Conservation (phyloP, 2,888 invertebrate genomes). For the Drosophila ezoana region DNA sequence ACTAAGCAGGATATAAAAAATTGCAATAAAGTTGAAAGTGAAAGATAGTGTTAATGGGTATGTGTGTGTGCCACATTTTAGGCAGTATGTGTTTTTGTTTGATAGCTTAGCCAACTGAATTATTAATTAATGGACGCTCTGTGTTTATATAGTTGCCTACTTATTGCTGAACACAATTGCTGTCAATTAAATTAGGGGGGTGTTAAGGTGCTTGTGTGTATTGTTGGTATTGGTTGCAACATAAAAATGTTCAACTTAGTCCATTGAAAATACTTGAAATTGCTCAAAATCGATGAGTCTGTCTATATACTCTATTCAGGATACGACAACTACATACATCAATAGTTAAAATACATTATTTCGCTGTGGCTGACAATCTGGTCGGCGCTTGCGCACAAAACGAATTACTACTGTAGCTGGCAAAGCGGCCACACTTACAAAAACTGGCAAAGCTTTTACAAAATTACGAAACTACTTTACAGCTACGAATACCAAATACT, state of each 20-base stretch:
- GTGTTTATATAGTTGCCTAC: conserved; percentile 21
- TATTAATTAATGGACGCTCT: conserved; percentile 39
- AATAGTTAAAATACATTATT: conserved; percentile 33
- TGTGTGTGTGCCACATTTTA: conserved; percentile 24
- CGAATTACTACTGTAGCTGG: conserved; percentile 58
- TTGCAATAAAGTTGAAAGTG: conserved; percentile 1
- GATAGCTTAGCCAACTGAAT: conserved; percentile 18
- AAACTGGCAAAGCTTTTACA: conserved; percentile 72
- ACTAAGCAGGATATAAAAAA: conserved; percentile 25
- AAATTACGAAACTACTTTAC: conserved; percentile 78
- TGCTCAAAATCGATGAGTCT: conserved; percentile 54
- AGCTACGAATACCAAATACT: conserved; percentile 60
- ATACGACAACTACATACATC: conserved; percentile 50
- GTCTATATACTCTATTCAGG: conserved; percentile 48
- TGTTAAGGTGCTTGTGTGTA: conserved; percentile 4
- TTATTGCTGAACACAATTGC: conserved; percentile 63
- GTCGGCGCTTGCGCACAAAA: conserved; percentile 33
- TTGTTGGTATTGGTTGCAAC: conserved; percentile 38
- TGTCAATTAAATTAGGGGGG: conserved; percentile 34
- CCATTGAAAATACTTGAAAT: conserved; percentile 66
- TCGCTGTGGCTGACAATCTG: conserved; percentile 5
- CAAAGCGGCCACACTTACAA: conserved; percentile 38
- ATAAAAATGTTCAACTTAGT: conserved; percentile 73
- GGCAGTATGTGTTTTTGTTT: conserved; percentile 57
- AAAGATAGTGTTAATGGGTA: conserved; percentile 9